Base-by-base conservation (phyloP, 2,797 vertebrate genomes). In the Paedocypris micromegethes region DNA sequence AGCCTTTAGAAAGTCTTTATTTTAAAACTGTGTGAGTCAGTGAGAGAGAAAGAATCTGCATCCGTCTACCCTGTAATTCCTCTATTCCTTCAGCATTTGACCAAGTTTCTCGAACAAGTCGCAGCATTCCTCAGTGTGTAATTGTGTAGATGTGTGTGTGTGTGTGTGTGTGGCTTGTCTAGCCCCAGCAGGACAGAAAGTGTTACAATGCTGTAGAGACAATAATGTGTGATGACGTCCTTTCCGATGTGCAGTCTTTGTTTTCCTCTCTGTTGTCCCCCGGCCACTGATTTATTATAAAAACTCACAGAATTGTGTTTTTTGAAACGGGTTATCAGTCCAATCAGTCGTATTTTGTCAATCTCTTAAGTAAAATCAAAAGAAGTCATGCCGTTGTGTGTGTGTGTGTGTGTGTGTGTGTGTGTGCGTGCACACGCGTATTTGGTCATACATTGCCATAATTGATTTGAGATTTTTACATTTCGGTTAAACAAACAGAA, bases 201-300 rank as follows among this genome's bases (percentile, higher is more conserved):
- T 71, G 51, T 50, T 61, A 58, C n/a, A 47, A 64, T 68, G 37
- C 68, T 52, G 68, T 71, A 68, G 68, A 73, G 52, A 71, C 47
- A 9, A 54, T 42, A 4, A 6, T 57, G 44, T 38, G 39, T 64
- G 54, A n/a, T 53, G 38, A 7, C 43, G 64, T 57, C 6, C 6
- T 66, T 42, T 66, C 46, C 5, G 6, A 56, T 40, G 42, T 49
- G 54, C 43, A 9, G n/a, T 45, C 54, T 43, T 64, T 5, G 40
- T 64, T 46, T 49, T 38, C 39, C 41, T 45, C 37, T 58, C 47
- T 51, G 41, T 6, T 44, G 52, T 56, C 9, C 54, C 49, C 37
- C 54, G 50, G 61, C 54, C 53, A 61, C 38, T 41, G 9, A 39
- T 47, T 68, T 54, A 54, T 54, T 23, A 23, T 23, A 23, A 23